Percentiles rank a stretch among this genome's conserved stretches.
These are phyloP conservation scores for Pseudocheirus occidentalis DNA, from an alignment of 2,797 vertebrate species.

Conservation along the genomic window DNA sequence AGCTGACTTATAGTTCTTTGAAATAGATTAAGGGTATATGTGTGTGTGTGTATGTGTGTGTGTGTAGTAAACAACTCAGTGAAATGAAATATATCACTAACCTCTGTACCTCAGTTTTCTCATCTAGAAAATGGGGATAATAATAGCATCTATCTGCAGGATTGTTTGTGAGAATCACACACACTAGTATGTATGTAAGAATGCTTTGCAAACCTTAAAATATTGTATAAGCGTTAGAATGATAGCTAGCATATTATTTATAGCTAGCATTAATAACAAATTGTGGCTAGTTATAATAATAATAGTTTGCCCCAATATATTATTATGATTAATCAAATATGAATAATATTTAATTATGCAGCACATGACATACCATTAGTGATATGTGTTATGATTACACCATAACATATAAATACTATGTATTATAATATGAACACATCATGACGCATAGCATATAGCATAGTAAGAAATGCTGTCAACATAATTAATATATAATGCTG, in stretches of 20 bases:
- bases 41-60: conserved; percentile 17
- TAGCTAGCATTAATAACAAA: background rate
- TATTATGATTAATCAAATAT: background rate
- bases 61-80: conserved; percentile 48
- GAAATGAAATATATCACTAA: background rate
- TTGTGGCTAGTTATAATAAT: background rate
- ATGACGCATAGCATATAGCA: background rate
- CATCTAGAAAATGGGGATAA: background rate
- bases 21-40: conserved; percentile 50
- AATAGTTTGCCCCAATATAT: background rate
- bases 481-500: background rate
- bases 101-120: background rate
- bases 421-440: background rate
- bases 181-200: background rate
- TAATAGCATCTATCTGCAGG: background rate
- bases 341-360: background rate
- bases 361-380: background rate
- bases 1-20: conserved; percentile 57
- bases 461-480: background rate
- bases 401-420: background rate
- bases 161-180: background rate
- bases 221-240: background rate
- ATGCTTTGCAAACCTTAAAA: background rate
- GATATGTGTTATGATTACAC: background rate
- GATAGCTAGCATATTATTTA: background rate